These are phyloP conservation scores for Engraulis encrasicolus DNA, from an alignment of 2,113 vertebrate genomes.

Conservation along the genomic window DNA sequence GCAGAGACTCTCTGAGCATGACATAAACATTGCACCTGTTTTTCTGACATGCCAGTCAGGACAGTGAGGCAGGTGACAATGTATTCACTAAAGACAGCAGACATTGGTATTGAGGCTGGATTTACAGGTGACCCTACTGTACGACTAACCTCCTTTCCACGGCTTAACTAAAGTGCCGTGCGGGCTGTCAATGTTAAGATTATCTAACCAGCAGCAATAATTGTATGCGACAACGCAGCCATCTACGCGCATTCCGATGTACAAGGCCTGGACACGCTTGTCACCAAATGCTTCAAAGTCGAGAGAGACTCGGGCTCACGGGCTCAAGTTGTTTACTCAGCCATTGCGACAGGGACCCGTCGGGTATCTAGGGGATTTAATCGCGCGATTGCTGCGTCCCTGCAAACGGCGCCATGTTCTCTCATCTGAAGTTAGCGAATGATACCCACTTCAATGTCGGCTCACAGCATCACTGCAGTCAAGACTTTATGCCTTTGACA, in stretches of 20 bases:
- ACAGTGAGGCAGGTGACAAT: background rate
- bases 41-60: background rate
- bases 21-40: background rate
- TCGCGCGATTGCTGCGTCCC: slow-evolving; percentile 39
- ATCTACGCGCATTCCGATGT: background rate
- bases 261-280: background rate
- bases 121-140: slow-evolving; percentile 10
- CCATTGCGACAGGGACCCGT: slow-evolving; percentile 25
- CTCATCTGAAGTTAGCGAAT: slow-evolving; percentile 43
- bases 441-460: slow-evolving; percentile 47
- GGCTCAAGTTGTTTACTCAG: background rate
- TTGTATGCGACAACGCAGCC: background rate
- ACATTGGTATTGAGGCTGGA: background rate
- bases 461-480: slow-evolving; percentile 50
- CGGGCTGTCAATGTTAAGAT: slow-evolving; percentile 24
- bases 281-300: background rate
- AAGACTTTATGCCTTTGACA: background rate
- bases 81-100: background rate
- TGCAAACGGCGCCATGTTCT: slow-evolving; percentile 69
- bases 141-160: slow-evolving; percentile 32
- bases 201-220: slow-evolving; percentile 36
- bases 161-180: slow-evolving; percentile 40
- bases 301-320: background rate
- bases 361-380: slow-evolving; percentile 53
- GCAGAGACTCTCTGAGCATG: background rate